phyloP scores from a whole-genome alignment of 1,140 invertebrate species.

The Platorchestia sp. region DNA sequence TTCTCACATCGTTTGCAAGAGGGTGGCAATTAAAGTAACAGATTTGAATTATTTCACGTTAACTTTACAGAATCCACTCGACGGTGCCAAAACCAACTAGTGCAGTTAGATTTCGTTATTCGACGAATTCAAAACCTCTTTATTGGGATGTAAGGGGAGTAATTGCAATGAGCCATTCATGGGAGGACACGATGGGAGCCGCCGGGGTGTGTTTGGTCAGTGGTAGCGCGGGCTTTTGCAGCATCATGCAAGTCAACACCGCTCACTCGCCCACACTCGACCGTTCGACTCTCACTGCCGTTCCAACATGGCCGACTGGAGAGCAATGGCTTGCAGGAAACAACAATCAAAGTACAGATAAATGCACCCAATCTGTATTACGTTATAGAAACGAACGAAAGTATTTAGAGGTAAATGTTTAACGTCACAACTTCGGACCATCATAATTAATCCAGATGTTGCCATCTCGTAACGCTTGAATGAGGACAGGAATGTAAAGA shows the following conservation, averaged over 20 bases:
- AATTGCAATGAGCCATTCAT: background rate
- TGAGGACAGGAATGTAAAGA: background rate
- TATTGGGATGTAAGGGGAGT: background rate
- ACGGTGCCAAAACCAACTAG: background rate
- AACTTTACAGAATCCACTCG: background rate
- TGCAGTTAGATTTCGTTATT: background rate
- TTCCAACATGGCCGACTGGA: background rate
- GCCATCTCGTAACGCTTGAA: background rate
- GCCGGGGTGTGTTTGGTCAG: slow-evolving; percentile 13
- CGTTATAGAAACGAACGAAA: no score
- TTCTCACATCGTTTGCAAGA: slow-evolving; percentile 3
- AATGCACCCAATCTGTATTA: no score
- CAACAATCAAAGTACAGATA: background rate
- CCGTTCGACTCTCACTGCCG: slow-evolving; percentile 11
- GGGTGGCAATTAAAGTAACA: background rate
- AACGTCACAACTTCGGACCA: no score
- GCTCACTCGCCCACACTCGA: slow-evolving; percentile 47
- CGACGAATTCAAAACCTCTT: background rate
- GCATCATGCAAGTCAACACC: slow-evolving; percentile 17
- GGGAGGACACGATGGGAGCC: background rate
- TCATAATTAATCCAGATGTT: background rate
- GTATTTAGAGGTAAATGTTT: no score
- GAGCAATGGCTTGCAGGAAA: background rate
- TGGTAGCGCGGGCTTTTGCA: slow-evolving; percentile 13
- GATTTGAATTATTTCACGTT: background rate